phyloP scores from a whole-genome alignment of 2,797 vertebrate genomes.

The Acipenser oxyrinchus region DNA sequence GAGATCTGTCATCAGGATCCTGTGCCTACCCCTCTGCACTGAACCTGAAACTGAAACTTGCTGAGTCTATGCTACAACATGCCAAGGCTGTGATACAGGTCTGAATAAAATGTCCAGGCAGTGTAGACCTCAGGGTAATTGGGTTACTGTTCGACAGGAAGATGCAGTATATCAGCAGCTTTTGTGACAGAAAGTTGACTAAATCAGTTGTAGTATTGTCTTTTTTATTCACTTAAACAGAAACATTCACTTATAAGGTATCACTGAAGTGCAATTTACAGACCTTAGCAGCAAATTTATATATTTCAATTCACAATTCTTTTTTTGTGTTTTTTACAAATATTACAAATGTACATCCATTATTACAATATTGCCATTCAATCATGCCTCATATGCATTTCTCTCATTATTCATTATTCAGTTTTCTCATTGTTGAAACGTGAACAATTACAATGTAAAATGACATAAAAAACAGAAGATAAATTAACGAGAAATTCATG shows the following conservation, averaged over 20 bases:
- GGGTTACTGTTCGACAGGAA: no score
- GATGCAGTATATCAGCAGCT: no score
- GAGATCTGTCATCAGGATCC: no score
- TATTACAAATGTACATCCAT: conserved; percentile 71
- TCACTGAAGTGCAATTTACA: conserved; percentile 61
- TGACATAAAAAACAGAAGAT: neutral
- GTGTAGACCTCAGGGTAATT: no score
- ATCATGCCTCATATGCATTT: conserved; percentile 62
- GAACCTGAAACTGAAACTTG: no score
- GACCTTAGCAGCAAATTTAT: conserved; percentile 78
- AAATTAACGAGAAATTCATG: neutral
- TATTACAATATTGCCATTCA: conserved; percentile 65
- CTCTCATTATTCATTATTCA: conserved; percentile 50
- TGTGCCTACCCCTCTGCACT: no score
- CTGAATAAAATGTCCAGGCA: no score
- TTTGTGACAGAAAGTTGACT: no score
- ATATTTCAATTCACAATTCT: conserved; percentile 59
- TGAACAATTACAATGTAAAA: neutral
- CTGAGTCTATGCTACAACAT: no score
- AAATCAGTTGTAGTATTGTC: conserved; percentile 29
- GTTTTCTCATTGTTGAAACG: conserved; percentile 3
- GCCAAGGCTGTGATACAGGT: no score
- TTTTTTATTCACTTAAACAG: conserved; percentile 75
- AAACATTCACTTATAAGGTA: conserved; percentile 86
- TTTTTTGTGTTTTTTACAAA: conserved; percentile 68